Evolutionary conservation across 2,113 vertebrate genomes (phyloP).

Genomic region (Barnardius zonarius): DNA sequence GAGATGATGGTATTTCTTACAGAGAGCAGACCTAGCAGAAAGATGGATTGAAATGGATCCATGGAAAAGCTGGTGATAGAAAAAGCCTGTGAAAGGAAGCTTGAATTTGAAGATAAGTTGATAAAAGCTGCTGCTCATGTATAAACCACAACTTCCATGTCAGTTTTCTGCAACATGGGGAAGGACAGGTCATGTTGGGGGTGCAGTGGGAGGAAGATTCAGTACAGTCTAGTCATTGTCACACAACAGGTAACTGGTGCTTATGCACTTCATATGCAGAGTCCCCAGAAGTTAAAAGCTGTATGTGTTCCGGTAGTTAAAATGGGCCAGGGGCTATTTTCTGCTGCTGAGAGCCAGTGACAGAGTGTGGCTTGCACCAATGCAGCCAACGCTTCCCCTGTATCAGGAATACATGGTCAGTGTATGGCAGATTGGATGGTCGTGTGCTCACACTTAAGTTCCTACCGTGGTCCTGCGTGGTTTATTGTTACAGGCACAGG

Average conservation of each 20-base stretch:
- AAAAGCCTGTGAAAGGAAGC: not conserved
- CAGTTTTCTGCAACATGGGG: not conserved
- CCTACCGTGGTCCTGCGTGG: rapidly evolving
- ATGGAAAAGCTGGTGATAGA: not conserved
- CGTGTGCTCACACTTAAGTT: rapidly evolving
- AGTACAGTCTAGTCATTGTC: not conserved
- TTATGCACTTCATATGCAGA: not conserved
- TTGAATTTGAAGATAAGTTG: not conserved
- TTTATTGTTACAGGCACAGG: not conserved
- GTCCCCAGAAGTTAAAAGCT: not conserved
- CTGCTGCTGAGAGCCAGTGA: not conserved
- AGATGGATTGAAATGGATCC: not conserved
- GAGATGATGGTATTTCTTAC: not conserved
- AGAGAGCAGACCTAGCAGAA: not conserved
- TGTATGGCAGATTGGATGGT: not conserved
- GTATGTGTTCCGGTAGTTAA: not conserved
- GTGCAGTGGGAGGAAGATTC: not conserved
- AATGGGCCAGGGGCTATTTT: not conserved
- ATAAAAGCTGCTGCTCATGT: not conserved
- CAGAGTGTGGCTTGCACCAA: rapidly evolving
- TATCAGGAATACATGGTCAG: not conserved
- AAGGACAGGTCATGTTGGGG: not conserved
- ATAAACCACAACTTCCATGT: not conserved
- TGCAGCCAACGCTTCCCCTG: not conserved
- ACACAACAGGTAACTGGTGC: not conserved